Evolutionary conservation across 2,797 vertebrate species (phyloP).

Genomic region (Pempheris klunzingeri): DNA sequence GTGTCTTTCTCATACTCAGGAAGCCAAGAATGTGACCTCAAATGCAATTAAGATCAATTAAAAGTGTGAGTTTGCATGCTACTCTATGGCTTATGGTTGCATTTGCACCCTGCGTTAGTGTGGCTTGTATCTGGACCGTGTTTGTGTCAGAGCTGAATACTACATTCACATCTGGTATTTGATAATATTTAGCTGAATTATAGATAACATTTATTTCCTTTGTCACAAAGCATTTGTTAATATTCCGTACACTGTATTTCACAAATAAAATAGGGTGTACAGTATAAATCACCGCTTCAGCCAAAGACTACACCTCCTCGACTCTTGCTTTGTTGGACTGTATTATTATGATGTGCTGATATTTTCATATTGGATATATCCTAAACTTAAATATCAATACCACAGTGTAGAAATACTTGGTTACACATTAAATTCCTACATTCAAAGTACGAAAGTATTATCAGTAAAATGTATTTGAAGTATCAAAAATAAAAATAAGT

Average conservation of each 20-base stretch:
- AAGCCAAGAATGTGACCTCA: slow-evolving; percentile 5
- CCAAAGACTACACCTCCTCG: neutral
- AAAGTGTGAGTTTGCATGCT: neutral
- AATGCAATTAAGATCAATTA: neutral
- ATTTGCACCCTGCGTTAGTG: slow-evolving; percentile 11
- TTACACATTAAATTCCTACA: neutral
- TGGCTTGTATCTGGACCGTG: neutral
- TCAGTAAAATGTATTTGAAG: too few species aligned
- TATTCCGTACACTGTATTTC: neutral
- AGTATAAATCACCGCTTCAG: neutral
- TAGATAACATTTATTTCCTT: neutral
- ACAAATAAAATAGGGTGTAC: neutral
- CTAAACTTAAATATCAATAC: neutral
- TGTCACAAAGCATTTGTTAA: neutral
- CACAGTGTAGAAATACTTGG: neutral
- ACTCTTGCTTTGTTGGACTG: neutral
- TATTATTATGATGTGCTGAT: neutral
- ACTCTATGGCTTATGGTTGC: neutral
- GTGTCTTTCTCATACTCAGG: neutral
- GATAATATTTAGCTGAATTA: neutral
- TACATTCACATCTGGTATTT: neutral
- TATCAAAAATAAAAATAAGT: neutral
- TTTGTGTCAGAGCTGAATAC: neutral
- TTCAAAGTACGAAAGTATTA: too few species aligned
- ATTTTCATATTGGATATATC: neutral